These are phyloP conservation scores for Priapulus caudatus DNA, from an alignment of 2,888 invertebrate species.

Conservation along the genomic window DNA sequence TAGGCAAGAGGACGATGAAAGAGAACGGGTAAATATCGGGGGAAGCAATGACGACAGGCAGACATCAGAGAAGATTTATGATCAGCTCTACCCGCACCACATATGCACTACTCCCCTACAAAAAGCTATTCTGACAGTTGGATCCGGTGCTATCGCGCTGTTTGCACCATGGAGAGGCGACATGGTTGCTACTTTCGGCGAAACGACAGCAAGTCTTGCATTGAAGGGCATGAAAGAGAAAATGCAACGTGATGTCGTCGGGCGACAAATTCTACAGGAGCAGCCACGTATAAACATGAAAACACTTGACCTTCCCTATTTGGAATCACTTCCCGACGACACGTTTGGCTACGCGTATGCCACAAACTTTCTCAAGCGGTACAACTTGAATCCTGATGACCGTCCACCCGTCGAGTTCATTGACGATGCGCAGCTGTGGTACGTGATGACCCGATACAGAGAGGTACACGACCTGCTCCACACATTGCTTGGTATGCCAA, in stretches of 20 bases:
- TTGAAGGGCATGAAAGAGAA: constrained; percentile 55
- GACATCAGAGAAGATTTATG: too few species aligned
- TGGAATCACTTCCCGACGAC: constrained; percentile 58
- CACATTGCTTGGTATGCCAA: constrained; percentile 79
- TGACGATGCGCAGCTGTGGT: constrained; percentile 74
- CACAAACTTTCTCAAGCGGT: constrained; percentile 4
- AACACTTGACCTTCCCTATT: constrained; percentile 59
- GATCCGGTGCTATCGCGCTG: constrained; percentile 72
- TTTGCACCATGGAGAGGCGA: constrained; percentile 66
- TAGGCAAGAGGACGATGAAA: too few species aligned
- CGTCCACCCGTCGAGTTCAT: constrained; percentile 80
- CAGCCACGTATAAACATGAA: constrained; percentile 74
- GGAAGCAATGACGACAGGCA: too few species aligned
- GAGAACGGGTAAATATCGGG: too few species aligned
- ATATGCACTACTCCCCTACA: constrained; percentile 50
- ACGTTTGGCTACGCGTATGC: constrained; percentile 76
- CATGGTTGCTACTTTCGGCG: constrained; percentile 88
- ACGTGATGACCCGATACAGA: constrained; percentile 92
- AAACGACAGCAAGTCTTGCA: constrained; percentile 65
- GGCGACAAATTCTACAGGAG: constrained; percentile 54
- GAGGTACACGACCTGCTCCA: constrained; percentile 94
- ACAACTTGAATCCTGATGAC: constrained; percentile 81
- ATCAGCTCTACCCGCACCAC: constrained; percentile 37
- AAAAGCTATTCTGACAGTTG: constrained; percentile 60
- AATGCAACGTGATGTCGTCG: constrained; percentile 67